A percentile compares a stretch with the other conserved stretches of the same genome.
These are phyloP conservation scores for Callopanchax toddi DNA, from an alignment of 2,113 vertebrate species.

Conservation along the genomic window DNA sequence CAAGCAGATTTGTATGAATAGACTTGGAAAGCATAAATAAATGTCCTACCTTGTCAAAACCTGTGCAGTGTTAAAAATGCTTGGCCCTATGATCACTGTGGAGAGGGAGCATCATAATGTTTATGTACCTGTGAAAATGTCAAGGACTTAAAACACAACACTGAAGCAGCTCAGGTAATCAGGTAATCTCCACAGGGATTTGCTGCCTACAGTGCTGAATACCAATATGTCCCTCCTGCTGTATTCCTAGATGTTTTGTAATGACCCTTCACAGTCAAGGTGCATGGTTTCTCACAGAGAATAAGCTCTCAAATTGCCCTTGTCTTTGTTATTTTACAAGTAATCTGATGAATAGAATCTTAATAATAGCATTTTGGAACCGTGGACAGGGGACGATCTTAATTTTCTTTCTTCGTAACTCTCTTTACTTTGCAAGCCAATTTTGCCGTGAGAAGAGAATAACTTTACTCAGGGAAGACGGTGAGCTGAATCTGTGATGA, in stretches of 20 bases:
- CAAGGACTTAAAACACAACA: slow-evolving; percentile 37
- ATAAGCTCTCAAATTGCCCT: slow-evolving; percentile 45
- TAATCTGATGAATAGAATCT: slow-evolving; percentile 35
- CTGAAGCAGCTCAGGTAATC: slow-evolving; percentile 2
- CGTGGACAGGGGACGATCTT: slow-evolving; percentile 31
- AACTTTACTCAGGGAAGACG: slow-evolving; percentile 45
- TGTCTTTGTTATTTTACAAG: slow-evolving; percentile 27
- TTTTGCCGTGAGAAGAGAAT: slow-evolving; percentile 41
- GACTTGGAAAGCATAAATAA: neutral
- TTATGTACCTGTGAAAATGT: slow-evolving; percentile 38
- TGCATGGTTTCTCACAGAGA: slow-evolving; percentile 13
- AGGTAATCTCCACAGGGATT: slow-evolving; percentile 19
- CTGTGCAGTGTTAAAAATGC: slow-evolving; percentile 5
- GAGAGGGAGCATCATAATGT: neutral
- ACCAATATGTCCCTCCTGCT: slow-evolving; percentile 27
- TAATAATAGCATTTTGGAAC: slow-evolving; percentile 52
- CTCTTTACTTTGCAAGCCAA: slow-evolving; percentile 50
- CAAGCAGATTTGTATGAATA: neutral
- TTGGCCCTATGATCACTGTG: slow-evolving; percentile 1
- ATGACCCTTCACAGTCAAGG: slow-evolving; percentile 38
- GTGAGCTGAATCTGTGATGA: slow-evolving; percentile 54
- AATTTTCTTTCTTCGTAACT: slow-evolving; percentile 52
- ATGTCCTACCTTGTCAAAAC: neutral
- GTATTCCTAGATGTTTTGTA: slow-evolving; percentile 21
- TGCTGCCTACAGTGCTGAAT: slow-evolving; percentile 19